Base-by-base conservation (phyloP, 2,113 vertebrate genomes). In the Parotia lawesii region DNA sequence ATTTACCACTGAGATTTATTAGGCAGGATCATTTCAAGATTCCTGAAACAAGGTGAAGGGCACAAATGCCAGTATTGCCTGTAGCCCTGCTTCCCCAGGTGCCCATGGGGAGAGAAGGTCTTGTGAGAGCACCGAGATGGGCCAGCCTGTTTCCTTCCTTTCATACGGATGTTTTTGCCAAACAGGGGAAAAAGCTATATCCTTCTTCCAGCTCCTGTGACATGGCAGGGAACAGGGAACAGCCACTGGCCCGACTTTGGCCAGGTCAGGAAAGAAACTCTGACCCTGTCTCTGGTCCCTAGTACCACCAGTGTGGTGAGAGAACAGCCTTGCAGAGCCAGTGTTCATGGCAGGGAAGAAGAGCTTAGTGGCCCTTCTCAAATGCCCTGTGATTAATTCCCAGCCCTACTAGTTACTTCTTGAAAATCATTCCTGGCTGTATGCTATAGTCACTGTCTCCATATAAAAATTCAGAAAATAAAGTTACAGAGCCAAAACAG, bases 21-120 rank as follows among this genome's bases (percentile, higher is more conserved):
- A 82, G 71, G 74, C 71, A 91, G 74, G 85, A 72, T 89, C 70
- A 56, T 74, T 90, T 72, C 66, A 69, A 60, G 62, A 78, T 85
- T 87, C 62, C 51, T 83, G 66, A 72, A 85, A 69, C 5, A 48
- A 65, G 28, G 31, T 61, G 54, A 77, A 85, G 50, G 44, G 44
- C 48, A 77, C 51, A 74, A 89, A 58, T 54, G 24, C 22, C 37
- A 8, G 22, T 64, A 29, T 25, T 87, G 28, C 48, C 51, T 31
- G 31, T 69, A 90, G 53, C 56, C 10, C 28, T 73, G 31, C 35
- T 79, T 66, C 31, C 42, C 38, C 35, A 61, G 53, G 23, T 65
- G 42, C 23, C 74, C 33, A 20, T 11, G 38, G 45, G 42, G 40
- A 64, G 64, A 58, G 38, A 33, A 48, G 31, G 20, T 69, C 50